Conservation (phyloP, 1,140 invertebrate species). For the Nasonia vitripennis region DNA sequence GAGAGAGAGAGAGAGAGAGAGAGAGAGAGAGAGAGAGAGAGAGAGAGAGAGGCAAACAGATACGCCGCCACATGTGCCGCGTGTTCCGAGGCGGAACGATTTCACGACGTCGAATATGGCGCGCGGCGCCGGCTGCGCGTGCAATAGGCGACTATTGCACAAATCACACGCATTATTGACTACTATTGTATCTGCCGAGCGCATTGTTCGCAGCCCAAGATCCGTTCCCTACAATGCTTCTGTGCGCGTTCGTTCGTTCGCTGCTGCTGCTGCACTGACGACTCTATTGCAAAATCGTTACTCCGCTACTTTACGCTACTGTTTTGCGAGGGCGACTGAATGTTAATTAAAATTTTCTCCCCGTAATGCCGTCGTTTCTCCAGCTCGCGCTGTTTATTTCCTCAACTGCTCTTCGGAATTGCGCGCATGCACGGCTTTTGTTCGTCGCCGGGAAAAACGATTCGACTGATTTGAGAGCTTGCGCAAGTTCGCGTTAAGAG, state of each 20-base stretch:
- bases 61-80: conserved; percentile 66
- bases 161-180: conserved; percentile 75
- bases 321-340: conserved; percentile 20
- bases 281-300: conserved; percentile 49
- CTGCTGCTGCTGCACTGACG: conserved; percentile 14
- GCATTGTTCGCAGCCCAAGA: conserved; percentile 59
- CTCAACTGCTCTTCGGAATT: neutral
- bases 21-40: conserved; percentile 38
- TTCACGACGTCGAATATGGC: conserved; percentile 67
- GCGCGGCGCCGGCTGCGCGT: conserved; percentile 69
- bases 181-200: conserved; percentile 68
- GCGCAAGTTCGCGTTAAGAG: neutral
- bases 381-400: neutral
- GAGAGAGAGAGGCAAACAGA: conserved; percentile 54
- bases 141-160: conserved; percentile 73
- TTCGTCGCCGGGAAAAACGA: neutral
- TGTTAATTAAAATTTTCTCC: conserved; percentile 56
- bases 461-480: neutral
- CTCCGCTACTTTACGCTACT: conserved; percentile 21
- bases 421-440: neutral
- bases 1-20: conserved; percentile 39
- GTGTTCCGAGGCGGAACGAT: conserved; percentile 70
- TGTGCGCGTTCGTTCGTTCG: neutral
- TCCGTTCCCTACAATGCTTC: conserved; percentile 12
- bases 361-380: neutral